These are phyloP conservation scores for Oscheius sp. DNA, from an alignment of 2,888 invertebrate genomes.

Conservation along the genomic window DNA sequence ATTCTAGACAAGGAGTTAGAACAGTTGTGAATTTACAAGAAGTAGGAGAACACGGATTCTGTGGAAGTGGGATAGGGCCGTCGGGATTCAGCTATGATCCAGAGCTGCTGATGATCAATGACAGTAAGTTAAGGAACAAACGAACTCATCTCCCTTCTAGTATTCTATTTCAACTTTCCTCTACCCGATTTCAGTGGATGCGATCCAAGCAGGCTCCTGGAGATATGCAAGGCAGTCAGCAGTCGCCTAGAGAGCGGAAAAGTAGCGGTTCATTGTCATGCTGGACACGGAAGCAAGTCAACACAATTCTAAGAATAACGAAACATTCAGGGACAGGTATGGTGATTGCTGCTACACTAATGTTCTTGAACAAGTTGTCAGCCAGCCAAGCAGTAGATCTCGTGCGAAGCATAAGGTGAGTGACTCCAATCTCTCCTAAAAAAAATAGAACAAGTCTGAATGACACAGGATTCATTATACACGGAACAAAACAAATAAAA, in stretches of 20 bases:
- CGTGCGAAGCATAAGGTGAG: conserved; percentile 42
- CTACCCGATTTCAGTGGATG: conserved; percentile 88
- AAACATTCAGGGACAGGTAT: conserved; percentile 81
- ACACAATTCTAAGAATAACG: too few species aligned
- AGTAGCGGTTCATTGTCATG: conserved; percentile 84
- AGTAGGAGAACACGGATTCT: conserved; percentile 87
- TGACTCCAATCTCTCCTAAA: background rate
- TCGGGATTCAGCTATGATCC: conserved; percentile 90
- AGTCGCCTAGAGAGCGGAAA: conserved; percentile 78
- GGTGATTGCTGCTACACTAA: conserved; percentile 86
- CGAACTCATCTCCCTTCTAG: conserved; percentile 75
- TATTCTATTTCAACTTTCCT: conserved; percentile 90
- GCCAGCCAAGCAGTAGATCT: conserved; percentile 83
- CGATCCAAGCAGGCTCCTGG: conserved; percentile 82
- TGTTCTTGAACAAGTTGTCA: conserved; percentile 83
- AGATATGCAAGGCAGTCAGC: conserved; percentile 90
- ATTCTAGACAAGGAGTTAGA: conserved; percentile 82
- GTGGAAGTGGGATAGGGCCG: conserved; percentile 81
- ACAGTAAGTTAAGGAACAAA: conserved; percentile 77
- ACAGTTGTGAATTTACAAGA: conserved; percentile 88
- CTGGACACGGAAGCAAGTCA: conserved; percentile 76
- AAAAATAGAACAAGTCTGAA: background rate
- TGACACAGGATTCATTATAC: too few species aligned
- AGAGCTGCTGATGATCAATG: conserved; percentile 85
- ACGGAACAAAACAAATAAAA: too few species aligned